These are phyloP conservation scores for Rhodophaea formosa DNA, from an alignment of 2,888 invertebrate genomes.

Conservation along the genomic window DNA sequence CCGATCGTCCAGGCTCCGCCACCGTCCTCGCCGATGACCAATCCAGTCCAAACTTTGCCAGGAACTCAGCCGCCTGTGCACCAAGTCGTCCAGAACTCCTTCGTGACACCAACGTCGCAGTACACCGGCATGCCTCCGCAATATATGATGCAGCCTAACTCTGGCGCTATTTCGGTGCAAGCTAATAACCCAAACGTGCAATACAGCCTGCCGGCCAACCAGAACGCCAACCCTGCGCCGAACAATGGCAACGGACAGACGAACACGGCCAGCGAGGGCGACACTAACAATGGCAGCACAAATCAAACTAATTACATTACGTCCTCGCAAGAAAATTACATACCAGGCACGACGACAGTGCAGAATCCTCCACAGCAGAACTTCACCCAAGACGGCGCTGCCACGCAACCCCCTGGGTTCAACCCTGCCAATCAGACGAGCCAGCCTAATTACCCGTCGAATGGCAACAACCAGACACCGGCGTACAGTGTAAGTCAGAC, in stretches of 20 bases:
- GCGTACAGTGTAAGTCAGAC: constrained; percentile 51
- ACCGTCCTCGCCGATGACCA: constrained; percentile 55
- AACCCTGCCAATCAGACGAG: constrained; percentile 49
- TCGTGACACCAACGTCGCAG: constrained; percentile 63
- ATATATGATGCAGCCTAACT: constrained; percentile 66
- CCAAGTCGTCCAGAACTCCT: constrained; percentile 63
- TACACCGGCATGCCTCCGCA: constrained; percentile 62
- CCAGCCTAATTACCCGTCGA: constrained; percentile 52
- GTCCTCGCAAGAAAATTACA: constrained; percentile 66
- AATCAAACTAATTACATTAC: constrained; percentile 70
- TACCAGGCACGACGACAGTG: constrained; percentile 41
- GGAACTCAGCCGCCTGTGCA: constrained; percentile 56
- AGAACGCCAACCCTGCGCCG: constrained; percentile 41
- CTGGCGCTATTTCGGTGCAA: constrained; percentile 53
- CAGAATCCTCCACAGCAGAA: constrained; percentile 51
- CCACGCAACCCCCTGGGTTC: constrained; percentile 49
- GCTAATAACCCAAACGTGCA: constrained; percentile 58
- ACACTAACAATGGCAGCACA: constrained; percentile 49
- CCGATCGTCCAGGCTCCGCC: constrained; percentile 69
- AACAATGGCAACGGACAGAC: constrained; percentile 60
- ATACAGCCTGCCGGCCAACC: constrained; percentile 56
- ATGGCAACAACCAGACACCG: constrained; percentile 49
- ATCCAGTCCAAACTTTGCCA: constrained; percentile 47
- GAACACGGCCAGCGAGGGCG: constrained; percentile 48
- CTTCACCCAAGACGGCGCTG: constrained; percentile 51